Percentiles rank a stretch among this genome's conserved stretches.
Conservation (phyloP, 1,140 invertebrate species). For the Stegodyphus mimosarum region DNA sequence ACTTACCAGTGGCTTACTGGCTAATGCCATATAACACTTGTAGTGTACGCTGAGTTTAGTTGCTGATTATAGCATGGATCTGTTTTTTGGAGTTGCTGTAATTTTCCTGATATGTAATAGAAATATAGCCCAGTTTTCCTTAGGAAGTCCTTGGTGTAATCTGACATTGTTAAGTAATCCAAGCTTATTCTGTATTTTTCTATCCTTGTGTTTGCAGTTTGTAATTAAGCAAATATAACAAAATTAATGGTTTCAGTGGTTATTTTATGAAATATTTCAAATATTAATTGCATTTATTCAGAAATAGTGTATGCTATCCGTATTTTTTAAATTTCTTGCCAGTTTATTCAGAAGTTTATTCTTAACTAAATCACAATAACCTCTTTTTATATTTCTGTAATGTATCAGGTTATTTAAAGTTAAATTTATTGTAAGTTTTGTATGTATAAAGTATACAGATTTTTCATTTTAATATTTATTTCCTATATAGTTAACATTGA, state of each 20-base stretch:
- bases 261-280: too few relatives aligned
- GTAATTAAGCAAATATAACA: too few relatives aligned
- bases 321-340: neutral
- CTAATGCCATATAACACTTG: neutral
- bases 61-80: slow-evolving; percentile 22
- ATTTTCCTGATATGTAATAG: neutral
- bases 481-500: neutral
- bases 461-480: neutral
- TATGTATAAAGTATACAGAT: neutral
- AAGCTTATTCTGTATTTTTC: neutral
- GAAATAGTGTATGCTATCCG: neutral
- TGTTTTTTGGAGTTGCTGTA: neutral
- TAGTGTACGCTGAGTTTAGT: neutral
- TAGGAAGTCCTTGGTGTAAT: neutral
- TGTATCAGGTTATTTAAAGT: neutral
- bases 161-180: neutral
- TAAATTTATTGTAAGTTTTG: neutral
- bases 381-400: neutral
- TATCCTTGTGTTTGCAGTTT: too few relatives aligned
- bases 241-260: too few relatives aligned
- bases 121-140: neutral
- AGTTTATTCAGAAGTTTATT: neutral
- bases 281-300: too few relatives aligned
- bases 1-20: neutral
- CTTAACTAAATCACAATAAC: neutral